These are phyloP conservation scores for Typhlichthys eigenmanni DNA, from an alignment of 2,797 vertebrate genomes.

Conservation along the genomic window DNA sequence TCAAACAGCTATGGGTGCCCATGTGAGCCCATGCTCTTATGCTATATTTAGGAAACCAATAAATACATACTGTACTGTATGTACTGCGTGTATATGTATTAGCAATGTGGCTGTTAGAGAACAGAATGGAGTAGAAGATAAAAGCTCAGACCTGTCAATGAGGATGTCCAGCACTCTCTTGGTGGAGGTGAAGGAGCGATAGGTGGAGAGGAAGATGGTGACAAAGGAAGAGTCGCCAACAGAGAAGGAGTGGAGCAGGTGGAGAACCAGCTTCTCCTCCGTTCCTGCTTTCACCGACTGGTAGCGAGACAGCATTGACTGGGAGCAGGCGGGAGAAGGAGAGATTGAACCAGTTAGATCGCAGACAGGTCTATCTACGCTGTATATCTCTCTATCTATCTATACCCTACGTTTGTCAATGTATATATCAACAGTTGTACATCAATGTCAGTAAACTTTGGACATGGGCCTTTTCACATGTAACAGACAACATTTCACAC, in stretches of 20 bases:
- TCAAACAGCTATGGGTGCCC: no score
- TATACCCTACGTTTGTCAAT: background rate
- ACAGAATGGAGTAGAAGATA: background rate
- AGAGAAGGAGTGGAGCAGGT: slow-evolving; percentile 84
- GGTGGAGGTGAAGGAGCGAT: slow-evolving; percentile 83
- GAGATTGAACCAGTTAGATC: background rate
- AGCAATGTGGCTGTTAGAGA: background rate
- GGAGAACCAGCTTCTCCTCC: slow-evolving; percentile 83
- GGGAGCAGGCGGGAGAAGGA: slow-evolving; percentile 18
- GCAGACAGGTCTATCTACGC: background rate
- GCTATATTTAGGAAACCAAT: no score
- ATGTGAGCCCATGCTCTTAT: no score
- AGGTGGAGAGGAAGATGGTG: slow-evolving; percentile 87
- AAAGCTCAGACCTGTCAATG: slow-evolving; percentile 76
- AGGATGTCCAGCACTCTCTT: slow-evolving; percentile 81
- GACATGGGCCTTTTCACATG: no score
- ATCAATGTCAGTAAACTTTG: no score
- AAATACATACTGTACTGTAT: no score
- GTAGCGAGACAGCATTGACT: slow-evolving; percentile 58
- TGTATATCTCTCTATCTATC: background rate
- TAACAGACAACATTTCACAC: no score
- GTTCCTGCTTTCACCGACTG: slow-evolving; percentile 84
- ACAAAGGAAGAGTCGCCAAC: slow-evolving; percentile 82
- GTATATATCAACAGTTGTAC: no score
- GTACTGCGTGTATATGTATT: no score